phyloP scores from a whole-genome alignment of 2,113 vertebrate genomes.

The Centrocercus urophasianus region DNA sequence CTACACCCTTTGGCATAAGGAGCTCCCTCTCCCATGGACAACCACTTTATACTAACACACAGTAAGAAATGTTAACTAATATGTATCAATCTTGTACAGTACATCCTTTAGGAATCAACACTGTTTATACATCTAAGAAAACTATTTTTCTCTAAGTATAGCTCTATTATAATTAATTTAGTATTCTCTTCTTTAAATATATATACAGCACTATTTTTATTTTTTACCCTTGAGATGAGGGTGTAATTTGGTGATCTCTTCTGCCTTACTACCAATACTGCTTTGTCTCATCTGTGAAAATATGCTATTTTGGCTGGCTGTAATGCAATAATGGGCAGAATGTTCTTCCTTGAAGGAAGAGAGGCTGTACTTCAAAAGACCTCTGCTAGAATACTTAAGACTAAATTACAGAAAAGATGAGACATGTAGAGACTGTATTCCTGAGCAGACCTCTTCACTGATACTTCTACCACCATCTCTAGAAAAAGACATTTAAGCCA shows the following conservation, averaged over 20 bases:
- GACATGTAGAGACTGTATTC: not conserved
- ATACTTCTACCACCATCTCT: not conserved
- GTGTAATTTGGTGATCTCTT: not conserved
- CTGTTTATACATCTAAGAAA: not conserved
- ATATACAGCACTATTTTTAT: not conserved
- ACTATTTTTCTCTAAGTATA: not conserved
- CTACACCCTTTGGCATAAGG: not conserved
- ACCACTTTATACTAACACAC: not conserved
- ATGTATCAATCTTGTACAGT: not conserved
- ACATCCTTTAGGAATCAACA: not conserved
- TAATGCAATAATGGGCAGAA: not conserved
- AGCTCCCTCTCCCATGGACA: accelerated
- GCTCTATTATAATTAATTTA: not conserved
- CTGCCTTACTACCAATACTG: not conserved
- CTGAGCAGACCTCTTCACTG: not conserved
- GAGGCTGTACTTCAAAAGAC: not conserved
- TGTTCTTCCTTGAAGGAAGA: not conserved
- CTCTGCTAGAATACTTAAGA: not conserved
- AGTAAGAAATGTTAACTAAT: not conserved
- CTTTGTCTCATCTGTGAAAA: not conserved
- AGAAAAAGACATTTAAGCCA: not conserved
- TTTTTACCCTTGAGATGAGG: not conserved
- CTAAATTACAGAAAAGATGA: not conserved
- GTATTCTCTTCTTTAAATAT: not conserved
- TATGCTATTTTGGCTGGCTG: not conserved